These are phyloP conservation scores for Artibeus jamaicensis DNA, from an alignment of 2,797 vertebrate genomes.

Conservation along the genomic window DNA sequence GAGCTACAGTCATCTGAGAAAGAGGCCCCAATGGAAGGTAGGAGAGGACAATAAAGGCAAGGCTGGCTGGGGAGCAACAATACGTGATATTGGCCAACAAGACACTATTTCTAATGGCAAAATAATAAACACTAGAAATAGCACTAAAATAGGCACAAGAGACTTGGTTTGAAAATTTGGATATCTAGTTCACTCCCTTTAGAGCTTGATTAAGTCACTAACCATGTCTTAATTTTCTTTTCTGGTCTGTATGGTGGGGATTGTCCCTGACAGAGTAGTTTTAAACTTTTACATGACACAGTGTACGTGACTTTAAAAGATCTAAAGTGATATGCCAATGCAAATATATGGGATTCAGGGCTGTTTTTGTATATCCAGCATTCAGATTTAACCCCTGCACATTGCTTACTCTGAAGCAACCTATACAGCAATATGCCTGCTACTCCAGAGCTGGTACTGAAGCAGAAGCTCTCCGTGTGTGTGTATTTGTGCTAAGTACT, in stretches of 20 bases:
- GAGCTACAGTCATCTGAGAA: background rate
- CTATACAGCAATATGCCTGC: constrained; percentile 13
- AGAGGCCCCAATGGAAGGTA: background rate
- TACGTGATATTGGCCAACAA: background rate
- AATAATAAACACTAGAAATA: background rate
- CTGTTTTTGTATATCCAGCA: background rate
- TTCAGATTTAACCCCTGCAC: background rate
- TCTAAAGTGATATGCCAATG: background rate
- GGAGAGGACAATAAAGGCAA: background rate
- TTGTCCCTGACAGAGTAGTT: background rate
- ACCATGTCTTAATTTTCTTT: background rate
- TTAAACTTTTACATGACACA: background rate
- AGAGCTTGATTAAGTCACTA: background rate
- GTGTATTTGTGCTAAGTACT: background rate
- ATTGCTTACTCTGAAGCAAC: constrained; percentile 11
- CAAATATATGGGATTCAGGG: background rate
- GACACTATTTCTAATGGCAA: background rate
- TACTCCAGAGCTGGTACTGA: background rate
- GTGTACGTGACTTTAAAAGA: background rate
- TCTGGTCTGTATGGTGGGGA: background rate
- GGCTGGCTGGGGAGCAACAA: background rate
- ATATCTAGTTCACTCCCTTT: background rate
- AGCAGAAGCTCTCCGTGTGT: background rate
- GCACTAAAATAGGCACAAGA: background rate
- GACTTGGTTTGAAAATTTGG: background rate